phyloP scores from a whole-genome alignment of 1,140 invertebrate genomes.

The Drosophila leontia region DNA sequence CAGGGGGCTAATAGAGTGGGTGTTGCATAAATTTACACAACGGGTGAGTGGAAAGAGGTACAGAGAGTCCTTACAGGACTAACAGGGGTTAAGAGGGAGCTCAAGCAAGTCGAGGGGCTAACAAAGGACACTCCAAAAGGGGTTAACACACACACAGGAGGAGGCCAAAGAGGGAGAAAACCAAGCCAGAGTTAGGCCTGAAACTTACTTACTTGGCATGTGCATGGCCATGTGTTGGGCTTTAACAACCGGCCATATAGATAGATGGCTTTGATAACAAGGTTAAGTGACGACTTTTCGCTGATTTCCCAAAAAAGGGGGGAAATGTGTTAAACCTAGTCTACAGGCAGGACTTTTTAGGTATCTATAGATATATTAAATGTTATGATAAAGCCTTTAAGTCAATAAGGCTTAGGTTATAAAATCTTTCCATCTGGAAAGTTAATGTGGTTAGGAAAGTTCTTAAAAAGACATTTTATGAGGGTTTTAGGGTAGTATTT shows the following conservation, averaged over 20 bases:
- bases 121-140: slow-evolving; percentile 4
- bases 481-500: background rate
- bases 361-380: background rate
- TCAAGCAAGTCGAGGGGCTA: background rate
- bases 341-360: background rate
- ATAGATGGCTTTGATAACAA: slow-evolving; percentile 69
- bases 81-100: background rate
- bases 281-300: slow-evolving; percentile 48
- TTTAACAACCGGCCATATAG: slow-evolving; percentile 59
- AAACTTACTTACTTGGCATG: slow-evolving; percentile 49
- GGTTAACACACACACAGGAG: background rate
- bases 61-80: background rate
- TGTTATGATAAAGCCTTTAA: too few relatives aligned
- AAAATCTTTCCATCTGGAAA: background rate
- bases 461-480: background rate
- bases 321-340: background rate
- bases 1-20: slow-evolving; percentile 26
- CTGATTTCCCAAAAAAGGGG: background rate
- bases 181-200: slow-evolving; percentile 15
- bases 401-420: background rate
- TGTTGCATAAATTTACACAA: slow-evolving; percentile 48
- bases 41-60: background rate
- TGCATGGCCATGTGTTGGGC: slow-evolving; percentile 55
- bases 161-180: background rate
- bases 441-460: background rate